Base-by-base conservation (phyloP, 1,140 invertebrate genomes). In the Microplitis mediator region DNA sequence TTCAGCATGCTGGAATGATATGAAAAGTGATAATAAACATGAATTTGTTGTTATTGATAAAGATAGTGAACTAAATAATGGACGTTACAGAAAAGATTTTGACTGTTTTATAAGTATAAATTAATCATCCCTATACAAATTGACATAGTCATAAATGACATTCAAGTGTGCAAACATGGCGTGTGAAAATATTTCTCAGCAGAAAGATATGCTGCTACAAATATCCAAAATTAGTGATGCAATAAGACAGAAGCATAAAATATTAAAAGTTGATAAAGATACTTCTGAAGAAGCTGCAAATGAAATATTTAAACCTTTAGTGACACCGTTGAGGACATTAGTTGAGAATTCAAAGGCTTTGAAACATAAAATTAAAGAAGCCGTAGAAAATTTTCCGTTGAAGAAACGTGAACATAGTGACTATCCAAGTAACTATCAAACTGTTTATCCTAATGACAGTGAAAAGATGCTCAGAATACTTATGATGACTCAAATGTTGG, bases 211-310 rank as follows among this genome's bases (percentile, higher is more conserved):
- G 4, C 39, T 77, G 39, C 8, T 39, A 35, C 61, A 75, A 66
- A 69, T 77, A 63, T 50, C 68, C 16, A 65, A 70, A 68, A 69
- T 58, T 3, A 77, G 74, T 50, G 69, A 77, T 61, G 69, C 61
- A 16, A 77, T 75, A 14, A 52, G 72, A 9, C 68, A 61, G 45
- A 74, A 75, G 52, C 66, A 77, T 75, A 66, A 60, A 61, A 61
- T 74, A 1, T 61, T 75, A 4, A 77, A 75, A 66, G 52, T 34
- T 4, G 69, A 56, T 2, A 50, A 32, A 67, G 56, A 75, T 13
- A 32, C 0, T 11, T 5, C 65, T 0, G 69, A 75, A 66, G 34
- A 54, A 54, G 32, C 8, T 14, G 62, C 72, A 45, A 75, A 66
- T 23, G 56, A 70, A 54, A 35, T 58, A 1, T 72, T 74, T 3